Conservation (phyloP, 2,888 invertebrate genomes). For the Tipula helvola region DNA sequence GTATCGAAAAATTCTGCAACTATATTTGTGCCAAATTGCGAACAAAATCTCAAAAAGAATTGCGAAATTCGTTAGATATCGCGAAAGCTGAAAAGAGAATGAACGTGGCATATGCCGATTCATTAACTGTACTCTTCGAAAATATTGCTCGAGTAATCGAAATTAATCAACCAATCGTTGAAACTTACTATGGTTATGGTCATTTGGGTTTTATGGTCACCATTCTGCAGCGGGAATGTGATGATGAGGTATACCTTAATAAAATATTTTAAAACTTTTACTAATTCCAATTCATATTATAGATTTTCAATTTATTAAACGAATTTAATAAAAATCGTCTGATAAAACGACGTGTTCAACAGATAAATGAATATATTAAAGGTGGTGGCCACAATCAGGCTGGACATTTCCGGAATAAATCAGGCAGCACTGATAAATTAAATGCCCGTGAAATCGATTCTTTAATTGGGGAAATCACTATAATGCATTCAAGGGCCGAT, state of each 20-base stretch:
- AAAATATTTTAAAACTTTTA: not conserved
- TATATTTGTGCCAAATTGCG: constrained; percentile 71
- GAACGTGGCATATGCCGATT: constrained; percentile 71
- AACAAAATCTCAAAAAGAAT: constrained; percentile 56
- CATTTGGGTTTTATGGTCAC: constrained; percentile 55
- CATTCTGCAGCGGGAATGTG: constrained; percentile 68
- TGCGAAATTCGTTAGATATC: constrained; percentile 52
- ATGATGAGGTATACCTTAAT: constrained; percentile 39
- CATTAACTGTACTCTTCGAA: constrained; percentile 72
- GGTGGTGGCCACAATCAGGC: constrained; percentile 18
- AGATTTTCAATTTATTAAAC: constrained; percentile 41
- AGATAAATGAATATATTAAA: constrained; percentile 46
- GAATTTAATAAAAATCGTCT: constrained; percentile 62
- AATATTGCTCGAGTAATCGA: constrained; percentile 73
- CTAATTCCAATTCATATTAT: not conserved
- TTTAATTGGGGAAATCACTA: constrained; percentile 77
- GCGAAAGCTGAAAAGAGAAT: constrained; percentile 56
- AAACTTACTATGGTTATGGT: constrained; percentile 78
- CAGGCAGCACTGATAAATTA: constrained; percentile 40
- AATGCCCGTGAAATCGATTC: constrained; percentile 81
- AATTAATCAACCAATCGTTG: constrained; percentile 77
- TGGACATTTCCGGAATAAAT: constrained; percentile 32
- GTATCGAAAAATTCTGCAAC: constrained; percentile 73
- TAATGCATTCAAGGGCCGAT: constrained; percentile 82
- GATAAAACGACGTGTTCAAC: constrained; percentile 46